Evolutionary conservation across 2,113 vertebrate species (phyloP).

Genomic region (Varanus komodoensis): DNA sequence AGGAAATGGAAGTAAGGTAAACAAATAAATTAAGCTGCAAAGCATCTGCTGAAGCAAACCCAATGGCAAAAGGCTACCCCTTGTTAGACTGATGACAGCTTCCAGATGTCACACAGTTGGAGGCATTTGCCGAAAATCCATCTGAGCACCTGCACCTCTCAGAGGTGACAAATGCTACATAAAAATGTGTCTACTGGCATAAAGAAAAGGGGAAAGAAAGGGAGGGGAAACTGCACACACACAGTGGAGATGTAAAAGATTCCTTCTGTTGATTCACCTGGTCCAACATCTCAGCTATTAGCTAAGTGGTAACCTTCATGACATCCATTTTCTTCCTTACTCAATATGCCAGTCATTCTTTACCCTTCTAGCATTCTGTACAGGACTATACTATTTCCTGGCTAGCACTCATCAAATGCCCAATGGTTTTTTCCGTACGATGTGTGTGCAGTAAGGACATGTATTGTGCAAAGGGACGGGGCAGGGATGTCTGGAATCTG

Average conservation of each 20-base stretch:
- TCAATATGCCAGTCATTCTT: background rate
- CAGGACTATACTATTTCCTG: background rate
- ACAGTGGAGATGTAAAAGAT: background rate
- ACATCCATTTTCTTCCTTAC: constrained; percentile 10
- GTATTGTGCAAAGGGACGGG: background rate
- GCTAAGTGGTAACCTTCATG: constrained; percentile 20
- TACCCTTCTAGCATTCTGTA: background rate
- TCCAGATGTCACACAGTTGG: constrained; percentile 70
- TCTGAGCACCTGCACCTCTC: constrained; percentile 51
- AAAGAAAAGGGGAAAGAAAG: too few relatives aligned
- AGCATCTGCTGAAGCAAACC: constrained; percentile 56
- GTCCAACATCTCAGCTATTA: background rate
- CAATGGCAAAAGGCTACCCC: constrained; percentile 60
- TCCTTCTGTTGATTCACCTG: background rate
- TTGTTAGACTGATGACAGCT: constrained; percentile 61
- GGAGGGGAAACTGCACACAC: background rate
- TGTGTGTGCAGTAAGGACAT: background rate
- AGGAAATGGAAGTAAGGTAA: background rate
- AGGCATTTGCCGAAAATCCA: constrained; percentile 62
- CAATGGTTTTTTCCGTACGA: too few relatives aligned
- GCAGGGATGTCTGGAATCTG: background rate
- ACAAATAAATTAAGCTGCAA: background rate
- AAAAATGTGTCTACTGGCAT: constrained; percentile 8
- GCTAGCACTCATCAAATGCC: background rate
- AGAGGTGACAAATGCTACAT: constrained; percentile 53